Evolutionary conservation across 2,113 vertebrate species (phyloP).

Genomic region (Pyxicephalus adspersus): DNA sequence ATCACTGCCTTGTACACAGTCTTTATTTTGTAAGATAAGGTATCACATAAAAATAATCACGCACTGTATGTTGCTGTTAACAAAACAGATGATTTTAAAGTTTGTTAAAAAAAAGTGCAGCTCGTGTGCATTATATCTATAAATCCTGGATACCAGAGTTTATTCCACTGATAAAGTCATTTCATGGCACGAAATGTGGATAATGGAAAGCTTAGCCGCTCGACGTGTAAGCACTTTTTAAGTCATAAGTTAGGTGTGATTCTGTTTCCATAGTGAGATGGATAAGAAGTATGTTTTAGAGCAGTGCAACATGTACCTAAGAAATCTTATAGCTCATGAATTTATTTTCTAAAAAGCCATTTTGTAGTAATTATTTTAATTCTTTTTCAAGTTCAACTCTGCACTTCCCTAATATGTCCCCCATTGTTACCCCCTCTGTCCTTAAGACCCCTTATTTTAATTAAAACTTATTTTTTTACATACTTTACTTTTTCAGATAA

Average conservation of each 20-base stretch:
- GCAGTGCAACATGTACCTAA: too few relatives aligned
- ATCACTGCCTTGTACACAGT: slow-evolving; percentile 6
- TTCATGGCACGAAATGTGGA: neutral
- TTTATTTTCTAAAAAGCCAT: too few relatives aligned
- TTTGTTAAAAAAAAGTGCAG: neutral
- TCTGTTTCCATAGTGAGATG: too few relatives aligned
- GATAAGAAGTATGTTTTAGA: too few relatives aligned
- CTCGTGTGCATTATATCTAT: neutral
- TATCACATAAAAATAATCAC: neutral
- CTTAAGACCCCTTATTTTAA: too few relatives aligned
- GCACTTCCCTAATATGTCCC: too few relatives aligned
- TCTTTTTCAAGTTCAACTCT: too few relatives aligned
- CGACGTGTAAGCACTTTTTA: neutral
- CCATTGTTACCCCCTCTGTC: too few relatives aligned
- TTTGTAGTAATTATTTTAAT: neutral
- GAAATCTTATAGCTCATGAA: too few relatives aligned
- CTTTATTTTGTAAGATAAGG: slow-evolving; percentile 4
- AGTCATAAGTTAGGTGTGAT: neutral
- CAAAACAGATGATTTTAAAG: neutral
- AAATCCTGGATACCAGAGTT: slow-evolving; percentile 13
- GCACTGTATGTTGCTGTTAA: neutral
- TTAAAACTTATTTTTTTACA: too few relatives aligned
- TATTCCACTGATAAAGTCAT: slow-evolving; percentile 5
- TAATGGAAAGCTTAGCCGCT: neutral
- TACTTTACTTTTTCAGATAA: too few relatives aligned